Percentiles rank a stretch among this genome's conserved stretches.
phyloP scores from a whole-genome alignment of 2,888 invertebrate genomes.

The Ormyrus nitidulus region DNA sequence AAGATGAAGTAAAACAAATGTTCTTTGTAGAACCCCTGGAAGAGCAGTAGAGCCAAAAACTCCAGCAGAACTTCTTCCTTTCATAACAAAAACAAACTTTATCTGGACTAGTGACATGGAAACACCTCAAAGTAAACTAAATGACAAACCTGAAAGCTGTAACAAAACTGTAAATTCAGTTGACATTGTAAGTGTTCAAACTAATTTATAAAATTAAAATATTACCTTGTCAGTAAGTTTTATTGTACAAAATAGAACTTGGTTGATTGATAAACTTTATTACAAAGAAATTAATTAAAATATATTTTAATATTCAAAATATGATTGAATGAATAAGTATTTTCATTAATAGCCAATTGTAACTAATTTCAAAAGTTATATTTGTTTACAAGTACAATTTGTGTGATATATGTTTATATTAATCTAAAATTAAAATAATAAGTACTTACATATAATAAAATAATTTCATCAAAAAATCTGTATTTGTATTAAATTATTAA shows the following conservation, averaged over 20 bases:
- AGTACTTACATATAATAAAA: conserved; percentile 32
- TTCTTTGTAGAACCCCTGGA: conserved; percentile 60
- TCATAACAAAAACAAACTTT: conserved; percentile 63
- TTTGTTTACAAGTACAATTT: too few relatives aligned
- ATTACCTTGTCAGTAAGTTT: neutral
- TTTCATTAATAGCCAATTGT: neutral
- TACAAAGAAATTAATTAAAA: conserved; percentile 1
- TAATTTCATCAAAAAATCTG: conserved; percentile 23
- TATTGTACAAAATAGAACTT: conserved; percentile 5
- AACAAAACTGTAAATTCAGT: conserved; percentile 36
- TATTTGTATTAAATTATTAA: conserved; percentile 17
- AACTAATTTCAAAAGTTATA: conserved; percentile 27
- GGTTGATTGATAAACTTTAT: conserved; percentile 7
- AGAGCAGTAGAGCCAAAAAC: conserved; percentile 63
- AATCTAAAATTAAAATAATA: neutral
- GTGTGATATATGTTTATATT: too few relatives aligned
- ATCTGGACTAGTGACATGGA: conserved; percentile 69
- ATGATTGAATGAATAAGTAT: conserved; percentile 2
- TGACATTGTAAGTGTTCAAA: conserved; percentile 38
- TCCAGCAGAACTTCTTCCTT: conserved; percentile 64
- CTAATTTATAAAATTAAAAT: too few relatives aligned
- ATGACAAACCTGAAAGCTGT: conserved; percentile 30
- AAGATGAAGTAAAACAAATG: neutral
- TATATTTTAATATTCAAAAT: neutral
- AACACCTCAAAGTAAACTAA: conserved; percentile 62